A percentile compares a stretch with the other conserved stretches of the same genome.
phyloP scores from a whole-genome alignment of 2,797 vertebrate species.

The Sebastiscus tertius region DNA sequence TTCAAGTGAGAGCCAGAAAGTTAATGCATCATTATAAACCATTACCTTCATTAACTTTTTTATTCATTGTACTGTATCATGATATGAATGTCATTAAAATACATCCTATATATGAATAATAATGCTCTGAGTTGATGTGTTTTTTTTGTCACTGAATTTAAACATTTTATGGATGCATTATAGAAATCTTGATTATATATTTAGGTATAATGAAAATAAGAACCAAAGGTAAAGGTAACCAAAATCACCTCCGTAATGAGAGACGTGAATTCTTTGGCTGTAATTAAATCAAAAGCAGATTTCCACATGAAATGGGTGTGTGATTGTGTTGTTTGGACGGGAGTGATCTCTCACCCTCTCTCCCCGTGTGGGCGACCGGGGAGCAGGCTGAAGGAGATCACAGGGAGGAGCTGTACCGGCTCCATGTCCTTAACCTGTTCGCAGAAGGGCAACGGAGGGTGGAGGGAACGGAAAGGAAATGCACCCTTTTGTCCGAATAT shows the following conservation, averaged over 20 bases:
- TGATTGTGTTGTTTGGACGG: conserved; percentile 59
- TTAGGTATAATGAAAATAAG: conserved; percentile 2
- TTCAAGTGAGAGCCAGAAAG: conserved; percentile 61
- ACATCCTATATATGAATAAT: not conserved
- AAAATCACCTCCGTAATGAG: conserved; percentile 19
- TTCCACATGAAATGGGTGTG: conserved; percentile 63
- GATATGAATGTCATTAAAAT: conserved; percentile 21
- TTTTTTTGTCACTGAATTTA: conserved; percentile 13
- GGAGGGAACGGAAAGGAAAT: conserved; percentile 54
- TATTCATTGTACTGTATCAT: not conserved
- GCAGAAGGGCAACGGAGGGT: conserved; percentile 47
- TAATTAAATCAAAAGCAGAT: conserved; percentile 74
- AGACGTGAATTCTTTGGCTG: conserved; percentile 27
- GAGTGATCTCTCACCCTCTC: conserved; percentile 73
- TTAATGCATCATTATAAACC: conserved; percentile 47
- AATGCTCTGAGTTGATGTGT: conserved; percentile 10
- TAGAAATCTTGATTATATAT: conserved; percentile 10
- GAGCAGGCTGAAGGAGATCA: conserved; percentile 67
- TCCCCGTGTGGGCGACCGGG: conserved; percentile 55
- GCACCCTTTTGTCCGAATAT: conserved; percentile 53
- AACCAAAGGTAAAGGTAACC: not conserved
- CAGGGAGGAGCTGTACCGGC: conserved; percentile 59
- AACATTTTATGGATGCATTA: not conserved
- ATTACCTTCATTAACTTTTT: conserved; percentile 18
- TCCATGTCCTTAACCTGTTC: conserved; percentile 74